Conservation (phyloP, 35 echinoderm and acorn worm genomes). For the Ophiothrix spiculata region DNA sequence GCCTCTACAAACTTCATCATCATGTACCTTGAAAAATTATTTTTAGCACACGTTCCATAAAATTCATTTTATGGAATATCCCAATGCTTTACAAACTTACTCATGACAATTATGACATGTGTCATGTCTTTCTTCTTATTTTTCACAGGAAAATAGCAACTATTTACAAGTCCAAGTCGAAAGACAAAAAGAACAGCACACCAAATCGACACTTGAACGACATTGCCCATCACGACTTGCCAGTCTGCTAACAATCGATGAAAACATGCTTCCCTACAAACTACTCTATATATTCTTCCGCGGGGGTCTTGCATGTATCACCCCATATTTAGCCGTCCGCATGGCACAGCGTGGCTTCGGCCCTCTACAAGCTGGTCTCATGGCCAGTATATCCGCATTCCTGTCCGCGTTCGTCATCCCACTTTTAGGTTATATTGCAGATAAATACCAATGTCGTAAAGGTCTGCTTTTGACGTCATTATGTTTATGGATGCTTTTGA, state of each 20-base stretch:
- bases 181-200: too few relatives aligned
- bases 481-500: constrained; percentile 31
- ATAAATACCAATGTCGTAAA: constrained; percentile 46
- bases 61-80: too few relatives aligned
- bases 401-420: constrained; percentile 27
- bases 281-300: constrained; percentile 50
- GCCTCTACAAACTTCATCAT: too few relatives aligned
- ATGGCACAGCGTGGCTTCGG: not conserved
- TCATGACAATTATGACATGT: too few relatives aligned
- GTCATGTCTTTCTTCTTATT: too few relatives aligned
- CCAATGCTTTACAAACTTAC: too few relatives aligned
- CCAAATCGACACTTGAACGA: not conserved
- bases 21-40: too few relatives aligned
- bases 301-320: constrained; percentile 44
- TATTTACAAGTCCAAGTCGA: too few relatives aligned
- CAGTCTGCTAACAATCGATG: not conserved
- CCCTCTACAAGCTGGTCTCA: constrained; percentile 14
- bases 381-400: constrained; percentile 17
- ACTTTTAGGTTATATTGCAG: constrained; percentile 35
- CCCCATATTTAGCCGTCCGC: constrained; percentile 30
- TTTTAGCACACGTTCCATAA: too few relatives aligned
- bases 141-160: too few relatives aligned
- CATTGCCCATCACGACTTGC: not conserved
- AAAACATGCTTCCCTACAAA: constrained; percentile 35
- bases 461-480: constrained; percentile 26